Percentiles rank a stretch among this genome's conserved stretches.
phyloP scores from a whole-genome alignment of 35 echinoderm and acorn worm genomes.

The Ptychodera flava region DNA sequence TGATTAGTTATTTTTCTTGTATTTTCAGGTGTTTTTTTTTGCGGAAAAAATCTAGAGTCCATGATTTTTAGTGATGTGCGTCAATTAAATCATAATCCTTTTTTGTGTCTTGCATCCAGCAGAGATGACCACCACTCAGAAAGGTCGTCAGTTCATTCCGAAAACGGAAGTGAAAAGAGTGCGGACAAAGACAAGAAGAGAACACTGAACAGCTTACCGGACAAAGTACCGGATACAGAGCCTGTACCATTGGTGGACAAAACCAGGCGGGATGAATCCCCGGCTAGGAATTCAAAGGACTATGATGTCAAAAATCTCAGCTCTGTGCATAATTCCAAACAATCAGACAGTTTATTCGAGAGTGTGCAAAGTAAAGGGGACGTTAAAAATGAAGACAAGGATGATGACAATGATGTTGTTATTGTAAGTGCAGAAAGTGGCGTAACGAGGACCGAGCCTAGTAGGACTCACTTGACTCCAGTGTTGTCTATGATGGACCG shows the following conservation, averaged over 20 bases:
- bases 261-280: not conserved
- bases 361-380: not conserved
- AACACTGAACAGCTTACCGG: not conserved
- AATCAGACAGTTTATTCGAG: not conserved
- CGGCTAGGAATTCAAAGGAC: not conserved
- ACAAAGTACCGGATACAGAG: not conserved
- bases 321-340: not conserved
- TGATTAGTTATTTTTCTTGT: too few relatives aligned
- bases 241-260: not conserved
- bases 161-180: not conserved
- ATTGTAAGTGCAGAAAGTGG: not conserved
- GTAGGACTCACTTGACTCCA: not conserved
- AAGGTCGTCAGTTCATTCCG: not conserved
- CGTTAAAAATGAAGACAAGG: not conserved
- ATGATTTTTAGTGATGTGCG: too few relatives aligned
- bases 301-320: not conserved
- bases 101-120: too few relatives aligned
- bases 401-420: not conserved
- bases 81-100: too few relatives aligned
- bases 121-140: not conserved
- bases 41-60: too few relatives aligned
- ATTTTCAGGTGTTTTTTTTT: too few relatives aligned
- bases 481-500: not conserved
- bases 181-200: not conserved
- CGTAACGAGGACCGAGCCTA: not conserved